Evolutionary conservation across 2,797 vertebrate genomes (phyloP), one percentile per base, ranked within the genome.

Genomic region (Australoheros facetus): DNA sequence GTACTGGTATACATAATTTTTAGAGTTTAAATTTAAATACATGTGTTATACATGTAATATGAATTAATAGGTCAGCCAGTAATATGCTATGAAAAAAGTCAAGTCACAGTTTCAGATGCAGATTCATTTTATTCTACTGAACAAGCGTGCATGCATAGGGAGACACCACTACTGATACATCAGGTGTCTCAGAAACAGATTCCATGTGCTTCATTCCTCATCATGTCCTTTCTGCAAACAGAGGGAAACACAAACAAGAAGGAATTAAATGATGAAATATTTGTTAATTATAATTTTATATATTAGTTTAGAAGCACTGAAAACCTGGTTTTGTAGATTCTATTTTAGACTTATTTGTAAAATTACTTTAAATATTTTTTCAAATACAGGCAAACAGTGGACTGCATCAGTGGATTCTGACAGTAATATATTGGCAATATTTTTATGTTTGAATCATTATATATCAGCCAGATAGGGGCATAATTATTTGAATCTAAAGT

Each of bases 201-300:
- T 72, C 42, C 21, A 19, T 28, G 23, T 74, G 8, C 37, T 77
- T 92, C 62, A 94, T 75, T 93, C 88, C 39, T 86, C 91, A 9
- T 93, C 88, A 0, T 87, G 89, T 37, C 88, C 88, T 92, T 92
- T 95, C 93, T 94, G 80, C 54, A 90, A 85, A 3, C 17, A 78
- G 30, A 10, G 17, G 77, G n/a, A 77, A 6, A 75, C 13, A 78
- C 6, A 71, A 60, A 79, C 1, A 51, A 56, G 39, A 66, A 12
- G 75, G 4, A 48, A 69, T 54, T 32, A 32, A 32, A 32, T 32
- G 6, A 32, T 32, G 0, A 78, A 16, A 72, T 26, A 56, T 28
- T 7, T 12, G 9, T 62, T 42, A 62, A 62, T n/a, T 62, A 23
- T 42, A 42, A 26, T 16, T 42, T 21, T 21, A 62, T 7, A 62